phyloP scores from a whole-genome alignment of 2,113 vertebrate genomes.

The Gasterosteus aculeatus region DNA sequence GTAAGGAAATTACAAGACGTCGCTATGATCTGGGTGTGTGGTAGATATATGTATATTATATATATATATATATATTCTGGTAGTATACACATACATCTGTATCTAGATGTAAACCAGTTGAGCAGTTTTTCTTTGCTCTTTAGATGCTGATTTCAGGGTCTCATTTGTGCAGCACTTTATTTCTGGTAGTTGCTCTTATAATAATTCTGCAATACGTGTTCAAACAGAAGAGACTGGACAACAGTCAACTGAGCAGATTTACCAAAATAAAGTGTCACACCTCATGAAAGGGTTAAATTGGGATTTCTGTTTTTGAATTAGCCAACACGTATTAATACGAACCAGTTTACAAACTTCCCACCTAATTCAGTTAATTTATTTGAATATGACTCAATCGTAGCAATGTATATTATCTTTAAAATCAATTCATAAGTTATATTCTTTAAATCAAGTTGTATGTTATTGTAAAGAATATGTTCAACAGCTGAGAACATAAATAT shows the following conservation, averaged over 20 bases:
- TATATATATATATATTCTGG: too few species aligned
- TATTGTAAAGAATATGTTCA: neutral
- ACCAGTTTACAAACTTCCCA: neutral
- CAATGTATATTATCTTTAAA: neutral
- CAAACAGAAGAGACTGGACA: neutral
- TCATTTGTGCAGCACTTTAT: conserved; percentile 11
- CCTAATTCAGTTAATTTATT: neutral
- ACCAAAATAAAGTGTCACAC: conserved; percentile 25
- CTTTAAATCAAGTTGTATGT: neutral
- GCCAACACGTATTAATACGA: neutral
- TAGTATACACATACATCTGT: too few species aligned
- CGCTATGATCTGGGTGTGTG: too few species aligned
- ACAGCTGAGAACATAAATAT: neutral
- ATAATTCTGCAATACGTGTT: neutral
- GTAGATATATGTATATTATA: too few species aligned
- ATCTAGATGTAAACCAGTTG: too few species aligned
- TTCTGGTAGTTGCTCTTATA: neutral
- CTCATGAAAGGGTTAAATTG: neutral
- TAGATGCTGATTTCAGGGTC: neutral
- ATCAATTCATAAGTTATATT: neutral
- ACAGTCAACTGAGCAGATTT: neutral
- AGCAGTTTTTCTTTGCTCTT: too few species aligned
- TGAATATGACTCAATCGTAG: neutral
- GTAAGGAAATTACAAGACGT: too few species aligned
- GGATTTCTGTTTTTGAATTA: neutral